Evolutionary conservation across 2,797 vertebrate genomes (phyloP), one percentile per base, ranked within the genome.

Genomic region (Pangasius mekongensis): DNA sequence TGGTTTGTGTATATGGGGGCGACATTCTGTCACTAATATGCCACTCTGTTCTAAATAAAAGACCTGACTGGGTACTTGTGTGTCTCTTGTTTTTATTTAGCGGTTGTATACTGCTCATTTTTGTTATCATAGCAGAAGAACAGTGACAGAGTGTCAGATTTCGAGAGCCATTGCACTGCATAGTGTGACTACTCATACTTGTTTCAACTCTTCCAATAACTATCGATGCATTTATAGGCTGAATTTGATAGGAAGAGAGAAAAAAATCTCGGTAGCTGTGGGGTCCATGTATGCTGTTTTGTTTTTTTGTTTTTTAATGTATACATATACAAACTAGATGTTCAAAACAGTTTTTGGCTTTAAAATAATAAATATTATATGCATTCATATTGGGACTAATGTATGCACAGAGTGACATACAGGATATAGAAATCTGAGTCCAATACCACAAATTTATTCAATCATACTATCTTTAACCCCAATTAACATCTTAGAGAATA

Each of bases 31-130:
- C 96, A 97, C 96, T 97, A 97, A 96, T 96, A 95, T 96, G 95
- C 96, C 96, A 96, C 95, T 96, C 95, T 96, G 96, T 96, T 96
- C 95, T 95, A 96, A 97, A 96, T 95, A 96, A 96, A 96, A 95
- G 92, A 94, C 94, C 95, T 95, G 91, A 95, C 94, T 95, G 95
- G 96, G 94, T 96, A 94, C 92, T 69, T 90, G 69, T 92, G 88
- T 91, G 80, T 84, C 89, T 78, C 80, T 78, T 92, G 90, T 92
- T 30, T 92, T 93, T 90, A 91, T 47, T 90, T 88, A 64, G 27
- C 2, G 14, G 24, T 18, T n/a, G 1, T 90, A 67, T 30, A 4
- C 3, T 71, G 47, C 33, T 71, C 11, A 14, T 56, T 36, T 84
- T 30, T 69, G 11, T 60, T 58, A 22, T 60, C 33, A 6, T 3